Percentiles rank a stretch among this genome's conserved stretches.
Conservation (phyloP, 1,140 invertebrate genomes). For the Bathynomus jamesi region DNA sequence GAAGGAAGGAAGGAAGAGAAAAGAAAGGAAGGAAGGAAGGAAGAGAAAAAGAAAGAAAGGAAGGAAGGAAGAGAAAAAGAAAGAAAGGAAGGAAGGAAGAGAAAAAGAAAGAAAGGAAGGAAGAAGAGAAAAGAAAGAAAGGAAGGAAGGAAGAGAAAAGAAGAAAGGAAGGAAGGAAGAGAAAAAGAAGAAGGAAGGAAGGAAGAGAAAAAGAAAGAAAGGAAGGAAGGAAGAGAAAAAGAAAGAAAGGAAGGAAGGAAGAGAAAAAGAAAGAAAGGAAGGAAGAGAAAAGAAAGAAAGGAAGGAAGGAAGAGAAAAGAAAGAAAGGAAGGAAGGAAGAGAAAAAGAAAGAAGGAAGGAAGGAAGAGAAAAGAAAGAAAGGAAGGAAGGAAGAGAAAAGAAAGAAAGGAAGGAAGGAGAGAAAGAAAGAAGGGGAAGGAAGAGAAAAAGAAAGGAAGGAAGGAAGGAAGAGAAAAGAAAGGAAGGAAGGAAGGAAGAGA, state of each 20-base stretch:
- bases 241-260: not conserved
- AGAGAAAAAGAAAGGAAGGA: not conserved
- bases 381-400: too few species aligned
- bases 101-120: not conserved
- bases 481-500: not conserved
- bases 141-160: not conserved
- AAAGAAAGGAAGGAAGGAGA: not conserved
- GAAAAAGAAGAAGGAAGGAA: not conserved
- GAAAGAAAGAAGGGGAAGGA: not conserved
- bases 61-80: not conserved
- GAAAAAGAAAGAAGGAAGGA: not conserved
- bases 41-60: not conserved
- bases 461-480: not conserved
- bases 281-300: not conserved
- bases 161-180: not conserved
- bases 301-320: not conserved
- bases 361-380: not conserved
- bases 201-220: conserved; percentile 3
- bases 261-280: not conserved
- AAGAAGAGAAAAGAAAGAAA: not conserved
- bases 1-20: not conserved
- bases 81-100: not conserved
- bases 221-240: conserved; percentile 7
- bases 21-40: not conserved
- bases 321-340: not conserved